A percentile compares a stretch with the other conserved stretches of the same genome.
Evolutionary conservation across 1,140 invertebrate genomes (phyloP).

Genomic region (Drosophila malerkotliana): DNA sequence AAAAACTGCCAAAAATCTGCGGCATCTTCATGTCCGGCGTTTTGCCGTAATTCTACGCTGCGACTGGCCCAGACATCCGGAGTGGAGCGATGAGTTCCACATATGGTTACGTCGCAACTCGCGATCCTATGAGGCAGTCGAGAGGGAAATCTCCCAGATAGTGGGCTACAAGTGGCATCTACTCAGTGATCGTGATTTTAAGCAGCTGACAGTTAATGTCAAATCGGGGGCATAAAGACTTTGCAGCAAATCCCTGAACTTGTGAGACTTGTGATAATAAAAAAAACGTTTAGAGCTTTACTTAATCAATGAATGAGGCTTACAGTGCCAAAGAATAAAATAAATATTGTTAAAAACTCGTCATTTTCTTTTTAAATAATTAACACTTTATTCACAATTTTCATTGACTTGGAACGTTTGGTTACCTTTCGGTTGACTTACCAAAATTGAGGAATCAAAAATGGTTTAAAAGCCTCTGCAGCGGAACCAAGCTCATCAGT

Average conservation of each 20-base stretch:
- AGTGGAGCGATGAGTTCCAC: conserved; percentile 89
- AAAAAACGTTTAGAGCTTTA: conserved; percentile 68
- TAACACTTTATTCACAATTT: conserved; percentile 8
- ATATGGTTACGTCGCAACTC: conserved; percentile 87
- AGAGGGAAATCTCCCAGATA: conserved; percentile 88
- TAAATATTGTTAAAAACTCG: conserved; percentile 8
- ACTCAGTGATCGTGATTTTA: conserved; percentile 90
- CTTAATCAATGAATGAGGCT: conserved; percentile 36
- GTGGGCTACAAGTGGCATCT: conserved; percentile 90
- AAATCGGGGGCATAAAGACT: conserved; percentile 42
- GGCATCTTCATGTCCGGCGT: conserved; percentile 88
- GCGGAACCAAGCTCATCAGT: conserved; percentile 2
- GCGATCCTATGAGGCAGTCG: conserved; percentile 87
- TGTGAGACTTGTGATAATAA: conserved; percentile 65
- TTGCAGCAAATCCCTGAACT: neutral
- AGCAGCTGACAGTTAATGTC: conserved; percentile 77
- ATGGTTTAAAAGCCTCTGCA: conserved; percentile 11
- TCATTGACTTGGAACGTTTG: conserved; percentile 10
- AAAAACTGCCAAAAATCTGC: conserved; percentile 87
- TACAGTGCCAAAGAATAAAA: conserved; percentile 22
- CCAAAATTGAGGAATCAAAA: neutral
- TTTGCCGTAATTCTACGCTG: conserved; percentile 89
- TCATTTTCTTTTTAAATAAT: conserved; percentile 3
- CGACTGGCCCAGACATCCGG: conserved; percentile 88
- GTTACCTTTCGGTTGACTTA: neutral